Evolutionary conservation across 2,888 invertebrate species (phyloP).

Genomic region (Philhelius pedissequus): DNA sequence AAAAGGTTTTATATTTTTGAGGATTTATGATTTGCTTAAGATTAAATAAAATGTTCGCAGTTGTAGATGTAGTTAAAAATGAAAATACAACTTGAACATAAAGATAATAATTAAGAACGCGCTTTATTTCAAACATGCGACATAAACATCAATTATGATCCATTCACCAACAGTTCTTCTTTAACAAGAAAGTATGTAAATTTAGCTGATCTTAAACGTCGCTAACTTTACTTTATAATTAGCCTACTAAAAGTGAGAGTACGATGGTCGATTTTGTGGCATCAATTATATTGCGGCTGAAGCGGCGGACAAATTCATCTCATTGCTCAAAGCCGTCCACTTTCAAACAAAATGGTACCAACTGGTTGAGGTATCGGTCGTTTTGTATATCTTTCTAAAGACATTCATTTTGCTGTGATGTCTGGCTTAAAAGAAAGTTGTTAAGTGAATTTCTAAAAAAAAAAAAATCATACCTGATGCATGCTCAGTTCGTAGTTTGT

Average conservation of each 20-base stretch:
- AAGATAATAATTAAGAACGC: too few species aligned
- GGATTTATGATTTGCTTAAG: too few species aligned
- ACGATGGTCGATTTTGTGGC: conserved; percentile 37
- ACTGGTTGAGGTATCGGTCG: conserved; percentile 32
- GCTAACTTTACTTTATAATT: not conserved
- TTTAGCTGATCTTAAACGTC: not conserved
- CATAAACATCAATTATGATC: too few species aligned
- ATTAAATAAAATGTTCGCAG: too few species aligned
- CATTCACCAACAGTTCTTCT: too few species aligned
- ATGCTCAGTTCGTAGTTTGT: conserved; percentile 28
- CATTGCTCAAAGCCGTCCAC: not conserved
- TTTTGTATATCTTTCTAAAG: conserved; percentile 20
- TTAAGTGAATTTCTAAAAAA: conserved; percentile 31
- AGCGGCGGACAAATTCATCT: conserved; percentile 8
- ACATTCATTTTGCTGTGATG: conserved; percentile 21
- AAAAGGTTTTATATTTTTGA: too few species aligned
- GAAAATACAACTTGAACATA: too few species aligned
- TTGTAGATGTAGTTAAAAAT: too few species aligned
- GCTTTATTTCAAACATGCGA: too few species aligned
- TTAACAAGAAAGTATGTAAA: too few species aligned
- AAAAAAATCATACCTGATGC: not conserved
- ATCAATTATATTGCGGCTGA: conserved; percentile 1
- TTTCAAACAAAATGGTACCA: conserved; percentile 14
- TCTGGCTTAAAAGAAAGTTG: conserved; percentile 51
- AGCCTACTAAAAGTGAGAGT: conserved; percentile 50